Conservation (phyloP, 2,888 invertebrate genomes). For the Trachelus stipa region DNA sequence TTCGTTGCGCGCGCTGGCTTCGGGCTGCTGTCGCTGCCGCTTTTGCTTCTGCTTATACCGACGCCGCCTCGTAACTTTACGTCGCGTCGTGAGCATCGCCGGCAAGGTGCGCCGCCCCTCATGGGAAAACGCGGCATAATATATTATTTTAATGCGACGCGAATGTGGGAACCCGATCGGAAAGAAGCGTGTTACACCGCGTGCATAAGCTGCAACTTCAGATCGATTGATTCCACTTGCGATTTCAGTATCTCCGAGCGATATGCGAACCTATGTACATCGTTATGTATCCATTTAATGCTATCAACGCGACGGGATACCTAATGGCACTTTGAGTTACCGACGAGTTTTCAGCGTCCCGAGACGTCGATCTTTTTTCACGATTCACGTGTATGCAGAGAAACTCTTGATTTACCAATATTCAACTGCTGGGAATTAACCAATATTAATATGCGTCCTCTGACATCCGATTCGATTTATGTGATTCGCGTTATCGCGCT, state of each 20-base stretch:
- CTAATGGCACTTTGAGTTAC: background rate
- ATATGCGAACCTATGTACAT: background rate
- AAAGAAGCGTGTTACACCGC: background rate
- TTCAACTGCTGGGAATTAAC: background rate
- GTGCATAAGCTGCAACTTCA: background rate
- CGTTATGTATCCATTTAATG: background rate
- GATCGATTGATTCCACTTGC: constrained; percentile 9
- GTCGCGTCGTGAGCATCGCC: constrained; percentile 22
- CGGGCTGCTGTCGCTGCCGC: background rate
- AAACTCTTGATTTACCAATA: background rate
- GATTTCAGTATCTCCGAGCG: background rate
- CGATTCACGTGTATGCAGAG: background rate
- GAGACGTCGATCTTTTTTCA: background rate
- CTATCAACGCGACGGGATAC: background rate
- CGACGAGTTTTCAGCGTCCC: background rate
- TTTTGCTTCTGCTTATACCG: background rate
- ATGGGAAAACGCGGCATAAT: constrained; percentile 38
- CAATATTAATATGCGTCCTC: background rate
- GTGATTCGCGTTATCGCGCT: background rate
- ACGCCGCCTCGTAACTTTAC: constrained; percentile 26
- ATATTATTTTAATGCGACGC: constrained; percentile 35
- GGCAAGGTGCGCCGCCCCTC: constrained; percentile 27
- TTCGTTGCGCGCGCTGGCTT: background rate
- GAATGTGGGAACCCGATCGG: constrained; percentile 41
- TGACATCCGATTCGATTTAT: background rate